Base-by-base conservation (phyloP, 2,113 vertebrate species). In the Heterocephalus glaber region DNA sequence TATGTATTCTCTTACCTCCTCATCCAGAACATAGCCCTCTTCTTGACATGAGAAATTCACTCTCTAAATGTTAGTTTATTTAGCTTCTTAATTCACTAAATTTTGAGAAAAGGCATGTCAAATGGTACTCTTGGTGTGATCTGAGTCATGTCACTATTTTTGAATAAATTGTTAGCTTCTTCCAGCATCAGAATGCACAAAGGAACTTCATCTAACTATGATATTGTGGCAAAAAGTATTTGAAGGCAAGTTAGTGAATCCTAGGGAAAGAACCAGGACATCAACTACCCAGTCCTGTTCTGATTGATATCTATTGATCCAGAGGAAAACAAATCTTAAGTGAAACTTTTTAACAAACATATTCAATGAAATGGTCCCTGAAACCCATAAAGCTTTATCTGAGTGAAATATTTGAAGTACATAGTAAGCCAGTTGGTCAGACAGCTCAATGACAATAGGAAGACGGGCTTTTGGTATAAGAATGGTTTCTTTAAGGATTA, bases 321-420 rank as follows among this genome's bases (percentile, higher is more conserved):
- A 44, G 58, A 38, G 7, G 70, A 68, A 89, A 90, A 80, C 16
- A 35, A 41, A 24, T 52, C 28, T 11, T 14, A 0, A 44, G 13
- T 66, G 72, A 80, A 63, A 61, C 19, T 70, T 77, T 92, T 95
- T 58, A 76, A 83, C 19, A 87, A 97, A 65, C 2, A 87, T 11
- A 82, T 9, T 66, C 20, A 61, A 63, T 81, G 58, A 89, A 77
- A 70, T 56, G 9, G 35, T 68, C 14, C 12, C 52, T 88, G 24
- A 88, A 82, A 89, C 65, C 44, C 11, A 11, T 35, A 70, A 74
- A 66, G n/a, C 11, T 61, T 16, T 41, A 56, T 44, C 13, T 61
- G 5, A 87, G 26, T 68, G n/a, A 80, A 92, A 61, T 91, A 74
- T 52, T 30, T 86, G 13, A 82, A 52, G 47, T 14, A 77, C 35